Conservation (phyloP, 2,113 vertebrate species). For the Erinaceus europaeus region DNA sequence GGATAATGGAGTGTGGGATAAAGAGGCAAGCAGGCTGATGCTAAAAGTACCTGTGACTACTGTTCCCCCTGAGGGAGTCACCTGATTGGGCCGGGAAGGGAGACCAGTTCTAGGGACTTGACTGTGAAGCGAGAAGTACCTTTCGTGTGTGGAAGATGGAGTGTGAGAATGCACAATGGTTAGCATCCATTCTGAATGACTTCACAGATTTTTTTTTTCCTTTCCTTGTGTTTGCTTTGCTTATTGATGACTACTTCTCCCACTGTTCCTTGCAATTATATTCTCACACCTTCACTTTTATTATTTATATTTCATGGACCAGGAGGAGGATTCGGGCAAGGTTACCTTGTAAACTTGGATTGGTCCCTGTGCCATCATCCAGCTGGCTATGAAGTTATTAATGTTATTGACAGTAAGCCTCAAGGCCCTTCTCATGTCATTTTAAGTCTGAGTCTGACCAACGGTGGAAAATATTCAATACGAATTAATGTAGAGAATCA, state of each 20-base stretch:
- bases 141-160: not conserved
- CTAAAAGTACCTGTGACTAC: not conserved
- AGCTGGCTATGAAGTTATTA: slow-evolving; percentile 27
- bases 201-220: not conserved
- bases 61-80: not conserved
- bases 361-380: not conserved
- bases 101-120: not conserved
- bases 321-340: slow-evolving; percentile 78
- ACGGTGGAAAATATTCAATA: slow-evolving; percentile 40
- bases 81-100: not conserved
- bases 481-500: slow-evolving; percentile 37
- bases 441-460: slow-evolving; percentile 52
- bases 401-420: slow-evolving; percentile 31
- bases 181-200: slow-evolving; percentile 27
- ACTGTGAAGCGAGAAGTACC: not conserved
- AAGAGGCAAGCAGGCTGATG: not conserved
- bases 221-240: slow-evolving; percentile 50
- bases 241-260: slow-evolving; percentile 57
- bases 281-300: slow-evolving; percentile 54
- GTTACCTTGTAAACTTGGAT: slow-evolving; percentile 65
- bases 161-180: not conserved
- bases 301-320: slow-evolving; percentile 55
- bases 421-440: slow-evolving; percentile 56
- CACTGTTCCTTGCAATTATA: slow-evolving; percentile 64
- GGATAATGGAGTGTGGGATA: not conserved